Base-by-base conservation (phyloP, 2,888 invertebrate species). In the Drosophila fulvimacula region DNA sequence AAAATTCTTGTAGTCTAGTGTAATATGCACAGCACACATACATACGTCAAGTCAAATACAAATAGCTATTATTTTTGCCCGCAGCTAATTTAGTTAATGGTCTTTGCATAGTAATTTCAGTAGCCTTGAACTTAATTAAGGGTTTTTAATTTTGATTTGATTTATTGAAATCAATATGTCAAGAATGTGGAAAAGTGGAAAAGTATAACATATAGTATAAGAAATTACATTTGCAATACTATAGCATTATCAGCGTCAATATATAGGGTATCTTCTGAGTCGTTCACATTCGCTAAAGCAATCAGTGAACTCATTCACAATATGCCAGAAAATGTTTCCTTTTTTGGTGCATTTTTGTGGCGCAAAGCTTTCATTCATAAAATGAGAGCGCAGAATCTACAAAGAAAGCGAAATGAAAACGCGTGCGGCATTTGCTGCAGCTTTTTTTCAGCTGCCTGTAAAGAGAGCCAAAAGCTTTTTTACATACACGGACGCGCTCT, bases 361-460 rank as follows among this genome's bases (percentile, higher is more conserved):
- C 10, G 6, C 46, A 19, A 41, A 58, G 80, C 73, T 76, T 76
- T 76, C 76, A 76, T 76, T 76, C 76, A 76, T 76, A 77, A 76
- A 76, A 59, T 9, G 38, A 27, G 42, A 38, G 72, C 72, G 76
- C 76, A 65, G 76, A 72, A 64, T 55, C 69, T 32, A 6, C 52
- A 55, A 41, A 66, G 64, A 77, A 71, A 77, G 76, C 71, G 67
- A 70, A 73, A 76, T 65, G 46, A 19, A 15, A 60, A 46, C 11
- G 9, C 30, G 51, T 39, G 48, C 63, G 63, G 58, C 58, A 13
- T 49, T 41, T 63, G 17, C 21, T 5, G 5, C 24, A 24, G 68
- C 52, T 46, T 48, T 46, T n/a, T 13, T 6, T 19, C 36, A 17
- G 24, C 38, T 39, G 13, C n/a, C 11, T 10, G 32, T 17, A n/a